Base-by-base conservation (phyloP, 1,140 invertebrate genomes). In the Dendroctonus ponderosae region DNA sequence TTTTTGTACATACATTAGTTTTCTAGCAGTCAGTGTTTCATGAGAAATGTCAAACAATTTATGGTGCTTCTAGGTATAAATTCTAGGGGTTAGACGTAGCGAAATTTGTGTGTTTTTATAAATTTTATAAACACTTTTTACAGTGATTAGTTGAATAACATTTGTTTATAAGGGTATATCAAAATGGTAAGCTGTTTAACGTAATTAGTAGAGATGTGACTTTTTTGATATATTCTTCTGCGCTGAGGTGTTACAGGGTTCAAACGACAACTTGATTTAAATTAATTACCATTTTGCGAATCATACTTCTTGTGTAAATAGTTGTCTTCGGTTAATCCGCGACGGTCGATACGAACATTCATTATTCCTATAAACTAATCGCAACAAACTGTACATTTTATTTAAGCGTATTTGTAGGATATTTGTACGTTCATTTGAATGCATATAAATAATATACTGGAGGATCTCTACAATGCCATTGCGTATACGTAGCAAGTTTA, bases 401-500 rank as follows among this genome's bases (percentile, higher is more conserved):
- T 53, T 49, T 60, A 52, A 61, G 39, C 54, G 53, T 66, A 66
- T 52, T 53, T 63, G 41, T 66, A 46, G 44, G 14, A 51, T n/a
- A 50, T 7, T 61, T 61, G 12, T 40, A 51, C 38, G 39, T 38
- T 38, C 42, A 53, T 70, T 62, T 70, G 62, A 63, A 68, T 38
- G 11, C 38, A 26, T 26, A 26, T 26, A 26, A 26, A 26, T 26
- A 26, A 26, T 26, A 44, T 48, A 66, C 48, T 66, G 64, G 64
- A 59, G 68, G 73, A 75, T 75, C 73, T 75, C 73, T 71, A 73
- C 68, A 73, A 73, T 75, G 70, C 73, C 73, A 75, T 72, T 75
- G 71, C 68, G 54, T 59, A 62, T 62, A 53, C 37, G 9, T 26
- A 26, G 26, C 26, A 26, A 26, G 26, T 53, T 14, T 26, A 56